phyloP scores from a whole-genome alignment of 2,113 vertebrate genomes.

The Hiodon alosoides region DNA sequence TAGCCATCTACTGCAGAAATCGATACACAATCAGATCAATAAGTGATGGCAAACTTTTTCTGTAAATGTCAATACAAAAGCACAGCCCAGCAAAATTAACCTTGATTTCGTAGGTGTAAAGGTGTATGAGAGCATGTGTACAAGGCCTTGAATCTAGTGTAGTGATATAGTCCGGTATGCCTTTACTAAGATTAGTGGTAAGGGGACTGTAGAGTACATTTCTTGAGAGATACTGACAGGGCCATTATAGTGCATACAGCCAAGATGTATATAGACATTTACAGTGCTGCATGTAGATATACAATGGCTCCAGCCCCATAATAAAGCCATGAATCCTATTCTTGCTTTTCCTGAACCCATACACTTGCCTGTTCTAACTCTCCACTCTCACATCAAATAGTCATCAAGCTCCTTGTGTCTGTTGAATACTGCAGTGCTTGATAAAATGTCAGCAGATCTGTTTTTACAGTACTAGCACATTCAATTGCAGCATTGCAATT shows the following conservation, averaged over 20 bases:
- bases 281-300: conserved; percentile 66
- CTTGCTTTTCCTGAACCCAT: background rate
- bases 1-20: background rate
- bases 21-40: background rate
- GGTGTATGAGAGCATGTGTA: background rate
- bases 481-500: conserved; percentile 44
- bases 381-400: conserved; percentile 22
- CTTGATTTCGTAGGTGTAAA: background rate
- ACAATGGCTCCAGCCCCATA: conserved; percentile 47
- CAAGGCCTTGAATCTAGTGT: conserved; percentile 37
- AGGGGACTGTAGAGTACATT: conserved; percentile 6
- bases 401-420: conserved; percentile 14
- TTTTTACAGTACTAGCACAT: conserved; percentile 30
- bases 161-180: conserved; percentile 17
- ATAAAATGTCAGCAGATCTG: conserved; percentile 9
- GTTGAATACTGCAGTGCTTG: conserved; percentile 19
- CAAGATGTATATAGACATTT: conserved; percentile 64
- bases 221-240: conserved; percentile 36
- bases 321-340: background rate
- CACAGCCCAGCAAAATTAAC: background rate
- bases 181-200: conserved; percentile 2
- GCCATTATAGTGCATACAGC: conserved; percentile 58
- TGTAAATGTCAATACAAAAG: conserved; percentile 3
- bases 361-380: conserved; percentile 5
- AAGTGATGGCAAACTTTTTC: background rate